Base-by-base conservation (phyloP, 2,113 vertebrate species). In the Callocephalon fimbriatum region DNA sequence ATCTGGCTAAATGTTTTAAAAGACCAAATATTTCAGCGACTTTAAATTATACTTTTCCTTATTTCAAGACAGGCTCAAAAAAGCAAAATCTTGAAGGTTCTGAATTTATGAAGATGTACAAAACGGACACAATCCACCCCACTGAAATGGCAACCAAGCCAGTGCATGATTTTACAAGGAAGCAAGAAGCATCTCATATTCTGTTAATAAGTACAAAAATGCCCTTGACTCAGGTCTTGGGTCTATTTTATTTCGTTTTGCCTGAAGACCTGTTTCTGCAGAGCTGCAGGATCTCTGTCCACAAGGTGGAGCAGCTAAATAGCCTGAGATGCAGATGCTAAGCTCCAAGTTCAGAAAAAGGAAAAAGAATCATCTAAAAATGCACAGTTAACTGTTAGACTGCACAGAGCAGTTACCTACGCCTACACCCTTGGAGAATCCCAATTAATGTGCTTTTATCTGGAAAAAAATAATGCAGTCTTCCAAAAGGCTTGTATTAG, bases 291-390 rank as follows among this genome's bases (percentile, higher is more conserved):
- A 59, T 44, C 45, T 86, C 26, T 85, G 88, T 40, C 97, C 97
- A 97, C 96, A 62, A 85, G 97, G 89, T 96, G 97, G 97, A 93
- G 96, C 87, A 95, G 85, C 81, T 72, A 56, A 83, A 73, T 21
- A 95, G 88, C 67, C 38, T 25, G 67, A 93, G 38, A 63, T 5
- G 18, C 16, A 27, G 54, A 53, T 35, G 17, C n/a, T 40, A 32
- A 87, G 23, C 27, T 38, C 32, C 40, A 53, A 0, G 3, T 6
- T 25, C 44, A 47, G 53, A 50, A 83, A 83, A 67, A 29, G 29
- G 25, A 78, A 8, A 37, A 68, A 54, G 35, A 74, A 65, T 26
- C 3, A 0, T 42, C 47, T 59, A 77, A n/a, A 25, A 92, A 61
- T 0, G 4, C 20, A 40, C 27, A 27, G 47, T 11, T 65, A 44